A percentile compares a stretch with the other conserved stretches of the same genome.
Evolutionary conservation across 2,113 vertebrate genomes (phyloP).

Genomic region (Scalopus aquaticus): DNA sequence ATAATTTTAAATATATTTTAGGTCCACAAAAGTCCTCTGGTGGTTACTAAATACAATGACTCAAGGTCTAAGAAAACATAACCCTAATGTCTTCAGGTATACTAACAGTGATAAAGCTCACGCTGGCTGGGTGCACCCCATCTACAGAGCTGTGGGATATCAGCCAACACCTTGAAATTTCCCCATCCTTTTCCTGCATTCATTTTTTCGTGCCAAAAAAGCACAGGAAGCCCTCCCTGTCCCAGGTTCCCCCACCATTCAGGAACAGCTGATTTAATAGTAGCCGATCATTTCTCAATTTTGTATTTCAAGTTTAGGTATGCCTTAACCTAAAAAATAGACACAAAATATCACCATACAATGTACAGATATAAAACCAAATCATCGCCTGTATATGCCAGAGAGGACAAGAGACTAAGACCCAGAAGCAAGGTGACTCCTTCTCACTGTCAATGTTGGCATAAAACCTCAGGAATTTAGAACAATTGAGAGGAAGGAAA

Average conservation of each 20-base stretch:
- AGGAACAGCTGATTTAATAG: neutral
- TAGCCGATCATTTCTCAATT: neutral
- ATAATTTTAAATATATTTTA: neutral
- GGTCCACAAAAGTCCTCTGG: neutral
- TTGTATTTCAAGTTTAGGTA: neutral
- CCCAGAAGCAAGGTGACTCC: neutral
- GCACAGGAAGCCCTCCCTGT: neutral
- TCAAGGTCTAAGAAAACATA: neutral
- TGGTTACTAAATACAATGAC: neutral
- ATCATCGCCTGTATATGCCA: neutral
- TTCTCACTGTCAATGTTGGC: neutral
- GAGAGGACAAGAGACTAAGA: neutral
- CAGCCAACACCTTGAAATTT: neutral
- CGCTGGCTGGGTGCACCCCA: neutral
- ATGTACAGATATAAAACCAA: neutral
- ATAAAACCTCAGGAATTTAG: neutral
- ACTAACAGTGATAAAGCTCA: neutral
- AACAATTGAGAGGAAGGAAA: neutral
- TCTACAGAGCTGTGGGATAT: neutral
- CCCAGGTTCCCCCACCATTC: neutral
- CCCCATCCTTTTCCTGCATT: neutral
- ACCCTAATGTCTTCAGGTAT: neutral
- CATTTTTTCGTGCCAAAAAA: neutral
- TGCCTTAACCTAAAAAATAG: conserved; percentile 1
- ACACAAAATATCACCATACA: neutral